Conservation (phyloP, 2,113 vertebrate species). For the Benthochromis sp. region DNA sequence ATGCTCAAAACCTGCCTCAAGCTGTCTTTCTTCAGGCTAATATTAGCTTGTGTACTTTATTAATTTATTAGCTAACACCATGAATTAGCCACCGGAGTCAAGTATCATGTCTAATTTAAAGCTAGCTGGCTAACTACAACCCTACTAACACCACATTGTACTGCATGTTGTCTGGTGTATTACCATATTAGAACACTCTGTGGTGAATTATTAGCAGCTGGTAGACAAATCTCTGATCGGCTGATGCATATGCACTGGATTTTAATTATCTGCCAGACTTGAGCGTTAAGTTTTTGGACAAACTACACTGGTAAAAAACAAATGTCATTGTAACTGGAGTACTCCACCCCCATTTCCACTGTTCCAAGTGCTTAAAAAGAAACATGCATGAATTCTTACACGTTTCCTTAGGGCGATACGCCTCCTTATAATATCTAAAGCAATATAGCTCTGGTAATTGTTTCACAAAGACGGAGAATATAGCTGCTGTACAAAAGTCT, state of each 20-base stretch:
- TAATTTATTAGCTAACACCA: background rate
- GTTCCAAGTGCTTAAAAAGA: background rate
- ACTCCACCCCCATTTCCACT: background rate
- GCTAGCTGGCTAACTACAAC: background rate
- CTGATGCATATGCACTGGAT: background rate
- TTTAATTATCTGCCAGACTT: background rate
- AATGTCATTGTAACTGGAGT: background rate
- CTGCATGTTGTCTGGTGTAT: background rate
- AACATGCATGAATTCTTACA: background rate
- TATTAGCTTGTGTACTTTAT: background rate
- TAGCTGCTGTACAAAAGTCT: background rate
- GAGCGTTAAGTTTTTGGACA: background rate
- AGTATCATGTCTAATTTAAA: background rate
- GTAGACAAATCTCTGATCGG: background rate
- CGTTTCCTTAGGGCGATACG: background rate
- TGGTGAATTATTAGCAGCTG: background rate
- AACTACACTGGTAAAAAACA: background rate
- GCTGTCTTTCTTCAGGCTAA: background rate
- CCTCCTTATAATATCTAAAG: background rate
- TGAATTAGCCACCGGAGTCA: background rate
- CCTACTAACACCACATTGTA: background rate
- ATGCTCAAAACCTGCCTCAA: background rate
- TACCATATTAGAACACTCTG: background rate
- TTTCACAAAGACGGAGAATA: background rate
- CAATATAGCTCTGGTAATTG: background rate